Base-by-base conservation (phyloP, 1,140 invertebrate genomes). In the Zeugodacus cucurbitae region DNA sequence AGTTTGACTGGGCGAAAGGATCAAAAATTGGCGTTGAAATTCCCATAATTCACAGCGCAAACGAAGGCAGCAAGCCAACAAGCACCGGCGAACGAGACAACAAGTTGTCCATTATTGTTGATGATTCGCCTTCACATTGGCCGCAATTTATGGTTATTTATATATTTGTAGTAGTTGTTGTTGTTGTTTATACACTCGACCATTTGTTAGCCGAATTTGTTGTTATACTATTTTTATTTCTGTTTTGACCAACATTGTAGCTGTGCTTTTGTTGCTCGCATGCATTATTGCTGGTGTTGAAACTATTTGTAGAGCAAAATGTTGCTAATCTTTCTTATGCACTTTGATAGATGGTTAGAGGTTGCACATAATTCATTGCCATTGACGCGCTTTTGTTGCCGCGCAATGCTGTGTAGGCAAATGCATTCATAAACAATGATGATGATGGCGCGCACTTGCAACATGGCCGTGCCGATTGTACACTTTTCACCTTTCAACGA, bases 291-390 rank as follows among this genome's bases (percentile, higher is more conserved):
- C 85, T 59, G 85, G 57, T 86, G 85, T 86, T 86, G 85, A 86
- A 86, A 86, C 54, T 86, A 86, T 86, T 86, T 86, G 85, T 86
- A 86, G 85, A 86, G 85, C 85, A 86, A 86, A 82, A 58, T 86
- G 57, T 86, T 86, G 57, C 85, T 86, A 86, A 86, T 86, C 85
- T 86, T 59, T 86, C 0, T 85, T 86, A 34, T 59, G 26, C 85
- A 86, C 58, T 82, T 86, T 86, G 85, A 86, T 58, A 86, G 48
- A 86, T 86, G 85, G 20, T 58, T 57, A 34, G 48, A 58, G 85
- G 29, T 86, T 58, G 48, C 85, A 86, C 57, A 86, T 86, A 86
- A 86, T 86, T 86, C 85, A 86, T 86, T 82, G 74, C 74, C 74
- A 82, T 82, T 82, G 74, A 82, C 74, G 74, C 37, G 41, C 37